Evolutionary conservation across 2,888 invertebrate genomes (phyloP).

Genomic region (Drosophila meridionalis): DNA sequence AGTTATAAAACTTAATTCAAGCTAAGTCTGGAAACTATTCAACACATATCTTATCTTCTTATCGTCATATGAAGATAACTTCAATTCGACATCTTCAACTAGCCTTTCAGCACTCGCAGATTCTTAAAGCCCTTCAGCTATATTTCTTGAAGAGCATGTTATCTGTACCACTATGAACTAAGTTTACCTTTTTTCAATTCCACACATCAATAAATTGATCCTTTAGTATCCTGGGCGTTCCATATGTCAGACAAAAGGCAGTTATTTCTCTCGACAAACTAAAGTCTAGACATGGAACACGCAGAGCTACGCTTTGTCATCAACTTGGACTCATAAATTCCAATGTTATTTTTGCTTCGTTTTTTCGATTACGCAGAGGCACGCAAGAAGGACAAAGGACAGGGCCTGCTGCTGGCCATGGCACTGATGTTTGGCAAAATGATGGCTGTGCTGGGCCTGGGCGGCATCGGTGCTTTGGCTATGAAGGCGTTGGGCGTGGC

Average conservation of each 20-base stretch:
- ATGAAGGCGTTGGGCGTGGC: conserved; percentile 91
- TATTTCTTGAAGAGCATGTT: background rate
- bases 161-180: background rate
- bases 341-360: conserved; percentile 16
- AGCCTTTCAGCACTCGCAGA: background rate
- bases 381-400: conserved; percentile 88
- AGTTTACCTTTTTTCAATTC: background rate
- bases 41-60: too few species aligned
- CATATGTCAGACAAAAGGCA: background rate
- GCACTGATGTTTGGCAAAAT: conserved; percentile 92
- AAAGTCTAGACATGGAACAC: background rate
- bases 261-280: background rate
- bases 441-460: conserved; percentile 90
- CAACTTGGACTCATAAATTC: conserved; percentile 28
- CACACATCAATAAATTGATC: background rate
- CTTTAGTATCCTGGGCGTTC: background rate
- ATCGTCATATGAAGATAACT: too few species aligned
- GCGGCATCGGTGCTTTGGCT: conserved; percentile 90
- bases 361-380: conserved; percentile 85
- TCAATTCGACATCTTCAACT: background rate
- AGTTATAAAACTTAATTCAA: too few species aligned
- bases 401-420: conserved; percentile 86
- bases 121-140: background rate
- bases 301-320: conserved; percentile 6
- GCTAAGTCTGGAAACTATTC: too few species aligned